Base-by-base conservation (phyloP, 2,888 invertebrate genomes). In the Nemotelus nigrinus region DNA sequence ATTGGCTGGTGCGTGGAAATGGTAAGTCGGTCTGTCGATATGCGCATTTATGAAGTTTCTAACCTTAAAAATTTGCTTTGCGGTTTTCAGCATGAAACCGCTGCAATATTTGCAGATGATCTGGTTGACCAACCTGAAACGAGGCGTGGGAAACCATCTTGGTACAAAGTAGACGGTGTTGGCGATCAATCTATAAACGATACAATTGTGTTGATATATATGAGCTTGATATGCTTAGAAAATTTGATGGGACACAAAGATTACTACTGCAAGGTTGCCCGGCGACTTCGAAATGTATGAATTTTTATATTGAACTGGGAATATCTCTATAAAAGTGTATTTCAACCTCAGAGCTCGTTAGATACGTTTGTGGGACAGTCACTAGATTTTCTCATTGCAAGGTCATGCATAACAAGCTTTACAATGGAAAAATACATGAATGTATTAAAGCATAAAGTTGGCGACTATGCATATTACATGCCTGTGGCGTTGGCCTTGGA, bases 51-150 rank as follows among this genome's bases (percentile, higher is more conserved):
- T 53, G 53, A 53, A 53, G 25, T 25, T 25, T 25, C 1, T 25
- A 25, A 25, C 88, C 94, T 76, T 93, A 92, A 0, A 85, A 94
- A 67, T 89, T 92, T 0, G 89, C 92, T 0, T 91, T 93, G 2
- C 65, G 90, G 93, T 0, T 94, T 93, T 86, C 92, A 91, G 84
- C 89, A 91, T 87, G 84, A 94, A 79, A 91, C 90, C 82, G 88
- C 6, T 7, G 53, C 6, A 50, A 50, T 50, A 7, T 50, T 50
- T 50, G 6, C 39, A 6, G 74, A 74, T 44, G 74, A 74, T 48
- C 60, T 74, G 2, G 7, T 74, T 44, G 74, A 74, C 50, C 63
- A 48, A 2, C 60, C 48, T 41, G 48, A 74, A 74, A 74, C 3
- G 0, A 47, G 74, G 4, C 74, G 74, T 25, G 57, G 57, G 4